Percentiles rank a stretch among this genome's conserved stretches.
These are phyloP conservation scores for Drosophila sordidapex DNA, from an alignment of 2,888 invertebrate species.

Conservation along the genomic window DNA sequence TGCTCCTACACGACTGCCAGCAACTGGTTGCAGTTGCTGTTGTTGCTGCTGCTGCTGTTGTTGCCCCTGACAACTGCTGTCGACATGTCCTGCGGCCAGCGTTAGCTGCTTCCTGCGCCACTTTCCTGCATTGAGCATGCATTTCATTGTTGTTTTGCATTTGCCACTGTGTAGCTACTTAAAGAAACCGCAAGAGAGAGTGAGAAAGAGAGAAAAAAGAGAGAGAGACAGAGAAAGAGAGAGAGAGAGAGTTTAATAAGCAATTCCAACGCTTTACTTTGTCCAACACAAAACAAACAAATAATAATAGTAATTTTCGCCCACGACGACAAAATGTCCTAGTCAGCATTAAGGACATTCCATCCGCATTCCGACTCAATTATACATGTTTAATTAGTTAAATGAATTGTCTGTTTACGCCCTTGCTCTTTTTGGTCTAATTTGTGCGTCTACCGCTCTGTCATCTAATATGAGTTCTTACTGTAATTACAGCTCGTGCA, in stretches of 20 bases:
- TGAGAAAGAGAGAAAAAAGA: background rate
- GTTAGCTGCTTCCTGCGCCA: slow-evolving; percentile 71
- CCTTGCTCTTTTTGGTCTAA: background rate
- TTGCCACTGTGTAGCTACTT: slow-evolving; percentile 73
- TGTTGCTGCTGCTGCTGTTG: slow-evolving; percentile 23
- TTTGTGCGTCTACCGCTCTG: background rate
- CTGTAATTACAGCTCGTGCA: slow-evolving; percentile 7
- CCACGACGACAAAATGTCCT: slow-evolving; percentile 3
- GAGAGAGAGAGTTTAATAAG: slow-evolving; percentile 33
- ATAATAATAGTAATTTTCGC: slow-evolving; percentile 17
- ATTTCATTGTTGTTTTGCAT: slow-evolving; percentile 85
- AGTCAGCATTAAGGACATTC: slow-evolving; percentile 11
- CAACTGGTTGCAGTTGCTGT: slow-evolving; percentile 62
- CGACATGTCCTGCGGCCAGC: slow-evolving; percentile 31
- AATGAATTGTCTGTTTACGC: slow-evolving; percentile 37
- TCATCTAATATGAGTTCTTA: background rate
- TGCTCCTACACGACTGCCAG: slow-evolving; percentile 41
- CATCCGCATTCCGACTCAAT: background rate
- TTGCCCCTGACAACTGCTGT: slow-evolving; percentile 58
- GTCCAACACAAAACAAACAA: background rate
- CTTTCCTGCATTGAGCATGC: slow-evolving; percentile 81
- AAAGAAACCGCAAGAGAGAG: background rate
- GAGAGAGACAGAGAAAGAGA: background rate
- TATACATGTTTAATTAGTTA: slow-evolving; percentile 52
- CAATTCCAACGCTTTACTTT: slow-evolving; percentile 17